Base-by-base conservation (phyloP, 2,113 vertebrate species). In the Ameiurus melas region DNA sequence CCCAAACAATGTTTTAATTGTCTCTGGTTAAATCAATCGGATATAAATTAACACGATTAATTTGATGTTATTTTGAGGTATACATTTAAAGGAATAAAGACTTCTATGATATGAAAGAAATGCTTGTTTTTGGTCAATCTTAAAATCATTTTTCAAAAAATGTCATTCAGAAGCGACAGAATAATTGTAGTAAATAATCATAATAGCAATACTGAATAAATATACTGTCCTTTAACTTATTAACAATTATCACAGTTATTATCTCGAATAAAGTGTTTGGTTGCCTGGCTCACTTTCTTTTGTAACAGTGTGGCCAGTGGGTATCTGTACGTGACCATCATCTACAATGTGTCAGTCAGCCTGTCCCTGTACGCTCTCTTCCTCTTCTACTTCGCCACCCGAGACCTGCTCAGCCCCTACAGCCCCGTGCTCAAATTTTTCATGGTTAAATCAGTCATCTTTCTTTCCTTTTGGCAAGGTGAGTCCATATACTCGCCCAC, bases 391-490 rank as follows among this genome's bases (percentile, higher is more conserved):
- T 99, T 99, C 0, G 93, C 97, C 93, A 98, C 97, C 13, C 94
- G 96, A 36, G 96, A 98, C 90, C 96, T 99, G 79, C 97, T 99
- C 80, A 97, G 96, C 90, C 97, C 98, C 25, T 99, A 98, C 92
- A 97, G 97, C 90, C 98, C 98, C 0, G 94, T 99, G 93, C 97
- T 99, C 93, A 99, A 99, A 94, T 99, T 99, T 94, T 95, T 99
- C 94, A 99, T 98, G 97, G 97, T 99, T 93, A 99, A 99, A 92
- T 99, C 98, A 0, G 97, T 99, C 94, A 99, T 99, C 94, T 99
- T 99, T 91, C 96, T 99, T 89, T 99, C 98, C 90, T 99, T 99
- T 94, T 99, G 98, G 98, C 98, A 99, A 94, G 98, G 98, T 99
- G 90, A 92, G 93, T 57, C 22, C 36, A n/a, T n/a, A n/a, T n/a